phyloP scores from a whole-genome alignment of 1,140 invertebrate genomes.

The Trachelipus rathkii region DNA sequence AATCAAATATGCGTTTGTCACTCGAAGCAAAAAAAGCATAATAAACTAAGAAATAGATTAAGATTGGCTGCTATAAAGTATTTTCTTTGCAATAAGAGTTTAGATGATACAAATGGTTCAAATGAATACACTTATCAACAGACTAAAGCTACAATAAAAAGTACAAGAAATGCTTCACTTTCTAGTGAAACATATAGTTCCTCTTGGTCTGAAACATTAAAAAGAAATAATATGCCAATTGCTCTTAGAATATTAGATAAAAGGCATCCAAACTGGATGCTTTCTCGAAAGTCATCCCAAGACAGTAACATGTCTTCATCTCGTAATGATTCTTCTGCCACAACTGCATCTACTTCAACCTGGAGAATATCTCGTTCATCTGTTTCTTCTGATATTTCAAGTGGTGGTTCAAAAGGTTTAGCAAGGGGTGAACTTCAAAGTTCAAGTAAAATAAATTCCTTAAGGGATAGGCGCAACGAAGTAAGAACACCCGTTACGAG shows the following conservation, averaged over 20 bases:
- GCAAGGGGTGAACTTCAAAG: slow-evolving; percentile 25
- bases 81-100: slow-evolving; percentile 22
- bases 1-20: slow-evolving; percentile 21
- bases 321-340: slow-evolving; percentile 31
- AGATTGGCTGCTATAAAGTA: slow-evolving; percentile 27
- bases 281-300: slow-evolving; percentile 28
- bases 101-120: slow-evolving; percentile 10
- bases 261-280: slow-evolving; percentile 17
- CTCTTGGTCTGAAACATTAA: slow-evolving; percentile 25
- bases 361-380: slow-evolving; percentile 34
- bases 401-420: slow-evolving; percentile 18
- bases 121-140: slow-evolving; percentile 24
- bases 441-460: slow-evolving; percentile 12
- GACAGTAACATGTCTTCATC: slow-evolving; percentile 33
- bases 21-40: slow-evolving; percentile 18
- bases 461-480: slow-evolving; percentile 19
- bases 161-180: slow-evolving; percentile 22
- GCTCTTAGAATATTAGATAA: slow-evolving; percentile 25
- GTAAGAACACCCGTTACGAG: not conserved
- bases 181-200: slow-evolving; percentile 29
- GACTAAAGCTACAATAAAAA: slow-evolving; percentile 22
- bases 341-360: slow-evolving; percentile 30
- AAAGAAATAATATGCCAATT: slow-evolving; percentile 16
- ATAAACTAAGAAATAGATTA: slow-evolving; percentile 19
- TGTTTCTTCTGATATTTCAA: slow-evolving; percentile 31